Evolutionary conservation across 1,140 invertebrate genomes (phyloP).

Genomic region (Artemia franciscana): DNA sequence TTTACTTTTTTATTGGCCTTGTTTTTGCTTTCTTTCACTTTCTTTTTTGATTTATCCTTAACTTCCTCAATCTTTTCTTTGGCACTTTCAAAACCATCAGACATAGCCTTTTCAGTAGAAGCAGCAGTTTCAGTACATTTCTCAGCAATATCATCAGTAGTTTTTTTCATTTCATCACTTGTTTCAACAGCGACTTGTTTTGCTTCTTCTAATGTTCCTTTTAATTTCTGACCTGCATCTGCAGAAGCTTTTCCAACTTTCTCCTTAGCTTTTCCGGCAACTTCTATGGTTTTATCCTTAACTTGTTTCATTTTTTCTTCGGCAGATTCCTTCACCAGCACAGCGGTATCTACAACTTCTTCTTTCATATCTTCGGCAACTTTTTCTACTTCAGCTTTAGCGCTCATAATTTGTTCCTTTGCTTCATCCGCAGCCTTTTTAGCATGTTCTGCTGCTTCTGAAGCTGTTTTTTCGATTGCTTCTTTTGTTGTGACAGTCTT

Average conservation of each 20-base stretch:
- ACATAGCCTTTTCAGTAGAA: not conserved
- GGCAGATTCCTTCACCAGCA: not conserved
- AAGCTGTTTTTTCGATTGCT: not conserved
- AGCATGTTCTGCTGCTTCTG: not conserved
- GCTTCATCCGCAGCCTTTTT: not conserved
- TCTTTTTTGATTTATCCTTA: not conserved
- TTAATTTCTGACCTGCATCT: not conserved
- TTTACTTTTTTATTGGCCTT: not conserved
- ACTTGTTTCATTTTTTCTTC: not conserved
- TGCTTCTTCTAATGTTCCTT: too few species aligned
- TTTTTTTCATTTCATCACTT: not conserved
- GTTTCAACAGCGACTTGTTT: not conserved
- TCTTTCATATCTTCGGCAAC: not conserved
- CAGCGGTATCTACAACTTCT: not conserved
- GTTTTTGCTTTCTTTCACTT: not conserved
- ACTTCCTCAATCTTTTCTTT: not conserved
- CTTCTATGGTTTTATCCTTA: not conserved
- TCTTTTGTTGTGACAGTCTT: not conserved
- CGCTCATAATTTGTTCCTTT: not conserved
- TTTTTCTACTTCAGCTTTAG: not conserved
- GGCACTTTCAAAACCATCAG: not conserved
- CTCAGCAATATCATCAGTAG: not conserved
- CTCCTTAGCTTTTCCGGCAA: not conserved
- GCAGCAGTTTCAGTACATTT: not conserved
- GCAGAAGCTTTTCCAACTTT: not conserved